Evolutionary conservation across 1,140 invertebrate genomes (phyloP), one percentile per base, ranked within the genome.

Genomic region (Penaeus indicus): DNA sequence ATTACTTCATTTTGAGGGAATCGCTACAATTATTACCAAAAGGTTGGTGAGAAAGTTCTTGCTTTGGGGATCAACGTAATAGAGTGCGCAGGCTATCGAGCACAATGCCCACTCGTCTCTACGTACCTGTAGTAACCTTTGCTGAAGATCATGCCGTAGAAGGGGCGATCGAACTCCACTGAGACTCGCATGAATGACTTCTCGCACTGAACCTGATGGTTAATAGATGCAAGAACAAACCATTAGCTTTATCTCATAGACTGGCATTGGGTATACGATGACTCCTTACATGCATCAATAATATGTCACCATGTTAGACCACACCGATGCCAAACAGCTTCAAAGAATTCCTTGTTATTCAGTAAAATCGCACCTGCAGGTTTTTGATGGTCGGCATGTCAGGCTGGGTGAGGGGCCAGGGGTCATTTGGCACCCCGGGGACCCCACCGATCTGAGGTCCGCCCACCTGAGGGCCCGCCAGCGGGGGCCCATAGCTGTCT

Each of bases 141-240:
- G 84, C 97, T 97, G 94, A 98, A 98, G 91, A 98, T 97, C 96
- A 98, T 97, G 10, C 97, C 97, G 93, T 98, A 98, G 93, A 98
- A 98, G 0, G 97, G 97, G 25, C 97, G 94, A 92, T 98, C 97
- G 93, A 98, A 98, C 92, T 98, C 97, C 91, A 98, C 97, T 92
- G 97, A 97, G 16, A 98, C 97, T 42, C 97, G 94, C 97, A 98
- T 98, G 92, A 97, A 96, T 62, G 97, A 98, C 93, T 98, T 98
- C 93, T 98, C 97, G 93, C 97, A 98, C 92, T 98, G 97, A 69
- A 98, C 97, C 93, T 98, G 97, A 64, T 0, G n/a, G 32, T 4
- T 5, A 82, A 25, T 67, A 88, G 54, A 47, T 27, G 32, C 5
- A 75, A 0, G 54, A 22, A 79, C 7, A 75, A 27, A 18, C 38